Percentiles rank a stretch among this genome's conserved stretches.
Conservation (phyloP, 1,140 invertebrate genomes). For the Protaetia brevitarsis region DNA sequence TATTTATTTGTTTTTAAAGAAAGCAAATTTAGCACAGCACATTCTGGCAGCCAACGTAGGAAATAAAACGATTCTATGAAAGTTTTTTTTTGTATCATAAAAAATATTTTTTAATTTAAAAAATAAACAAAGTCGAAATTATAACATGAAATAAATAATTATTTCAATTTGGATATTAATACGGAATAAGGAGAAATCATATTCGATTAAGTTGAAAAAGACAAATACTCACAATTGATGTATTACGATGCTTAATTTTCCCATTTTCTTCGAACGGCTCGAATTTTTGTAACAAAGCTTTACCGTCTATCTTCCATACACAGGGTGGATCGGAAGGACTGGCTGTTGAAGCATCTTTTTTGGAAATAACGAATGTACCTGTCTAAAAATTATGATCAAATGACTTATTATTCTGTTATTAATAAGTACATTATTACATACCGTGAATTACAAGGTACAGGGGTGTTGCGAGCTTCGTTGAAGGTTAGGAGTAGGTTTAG, state of each 20-base stretch:
- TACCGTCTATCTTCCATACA: constrained; percentile 78
- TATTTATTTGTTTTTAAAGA: no score
- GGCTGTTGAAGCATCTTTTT: constrained; percentile 44
- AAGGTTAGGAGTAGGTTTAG: neutral
- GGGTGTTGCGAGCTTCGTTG: neutral
- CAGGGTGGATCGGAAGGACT: constrained; percentile 42
- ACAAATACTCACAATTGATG: constrained; percentile 63
- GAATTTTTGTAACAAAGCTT: constrained; percentile 73
- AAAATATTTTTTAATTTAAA: no score
- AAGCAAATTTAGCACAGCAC: no score
- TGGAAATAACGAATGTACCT: constrained; percentile 45
- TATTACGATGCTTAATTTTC: constrained; percentile 70
- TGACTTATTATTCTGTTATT: neutral
- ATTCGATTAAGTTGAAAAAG: constrained; percentile 18
- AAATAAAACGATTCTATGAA: neutral
- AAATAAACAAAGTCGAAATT: no score
- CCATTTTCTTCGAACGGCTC: constrained; percentile 68
- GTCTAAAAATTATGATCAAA: constrained; percentile 36
- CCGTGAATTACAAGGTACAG: neutral
- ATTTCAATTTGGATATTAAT: no score
- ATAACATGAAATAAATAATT: no score
- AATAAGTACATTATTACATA: neutral
- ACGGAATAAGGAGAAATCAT: no score
- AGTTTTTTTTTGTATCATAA: no score
- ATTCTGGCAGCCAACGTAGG: no score